A percentile compares a stretch with the other conserved stretches of the same genome.
These are phyloP conservation scores for Eurois occulta DNA, from an alignment of 2,888 invertebrate species.

Conservation along the genomic window DNA sequence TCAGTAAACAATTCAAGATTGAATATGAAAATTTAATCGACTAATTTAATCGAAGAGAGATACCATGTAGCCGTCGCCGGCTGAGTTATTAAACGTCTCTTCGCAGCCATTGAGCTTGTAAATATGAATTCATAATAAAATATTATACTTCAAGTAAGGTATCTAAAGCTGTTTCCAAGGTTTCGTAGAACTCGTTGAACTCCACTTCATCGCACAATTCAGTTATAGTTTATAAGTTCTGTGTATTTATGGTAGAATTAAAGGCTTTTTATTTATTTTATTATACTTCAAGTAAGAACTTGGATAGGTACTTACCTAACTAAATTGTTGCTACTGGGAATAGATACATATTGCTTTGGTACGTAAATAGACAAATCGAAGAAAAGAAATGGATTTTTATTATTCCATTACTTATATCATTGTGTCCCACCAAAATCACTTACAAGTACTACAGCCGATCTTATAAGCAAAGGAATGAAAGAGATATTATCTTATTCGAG, in stretches of 20 bases:
- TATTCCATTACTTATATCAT: slow-evolving; percentile 25
- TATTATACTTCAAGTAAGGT: too few relatives aligned
- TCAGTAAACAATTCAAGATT: slow-evolving; percentile 93
- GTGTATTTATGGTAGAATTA: too few relatives aligned
- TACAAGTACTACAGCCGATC: slow-evolving; percentile 18
- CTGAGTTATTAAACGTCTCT: slow-evolving; percentile 78
- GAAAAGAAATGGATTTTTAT: slow-evolving; percentile 39
- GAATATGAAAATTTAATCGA: slow-evolving; percentile 95
- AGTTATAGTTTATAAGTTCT: too few relatives aligned
- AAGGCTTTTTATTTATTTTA: too few relatives aligned
- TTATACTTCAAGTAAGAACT: slow-evolving; percentile 19
- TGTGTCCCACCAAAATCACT: slow-evolving; percentile 18
- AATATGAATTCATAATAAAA: slow-evolving; percentile 68
- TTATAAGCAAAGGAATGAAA: slow-evolving; percentile 31
- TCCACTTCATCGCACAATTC: too few relatives aligned
- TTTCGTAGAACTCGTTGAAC: too few relatives aligned
- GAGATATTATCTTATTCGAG: slow-evolving; percentile 50
- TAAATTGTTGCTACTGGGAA: slow-evolving; percentile 13
- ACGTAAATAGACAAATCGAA: slow-evolving; percentile 26
- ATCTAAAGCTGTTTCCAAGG: too few relatives aligned
- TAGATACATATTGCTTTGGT: slow-evolving; percentile 5
- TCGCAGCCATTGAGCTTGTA: slow-evolving; percentile 62
- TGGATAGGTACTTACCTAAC: not conserved
- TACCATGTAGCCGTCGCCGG: slow-evolving; percentile 76
- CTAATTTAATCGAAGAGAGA: slow-evolving; percentile 92